Evolutionary conservation across 2,113 vertebrate species (phyloP).

Genomic region (Todiramphus chloris): DNA sequence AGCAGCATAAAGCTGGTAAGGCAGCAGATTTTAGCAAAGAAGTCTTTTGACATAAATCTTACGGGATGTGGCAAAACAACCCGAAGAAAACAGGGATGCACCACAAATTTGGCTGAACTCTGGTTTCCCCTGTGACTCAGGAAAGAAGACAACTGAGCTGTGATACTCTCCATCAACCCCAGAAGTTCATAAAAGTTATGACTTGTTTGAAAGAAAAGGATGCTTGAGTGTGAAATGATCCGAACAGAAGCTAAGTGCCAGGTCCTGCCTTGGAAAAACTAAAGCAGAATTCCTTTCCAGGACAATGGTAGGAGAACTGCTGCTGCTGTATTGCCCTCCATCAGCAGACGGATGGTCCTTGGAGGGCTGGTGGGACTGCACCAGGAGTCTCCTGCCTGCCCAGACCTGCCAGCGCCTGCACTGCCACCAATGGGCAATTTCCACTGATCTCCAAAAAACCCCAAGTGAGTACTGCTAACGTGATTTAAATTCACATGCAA

Average conservation of each 20-base stretch:
- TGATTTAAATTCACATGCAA: background rate
- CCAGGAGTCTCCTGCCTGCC: background rate
- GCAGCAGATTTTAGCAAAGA: background rate
- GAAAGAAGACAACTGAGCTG: background rate
- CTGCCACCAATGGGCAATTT: background rate
- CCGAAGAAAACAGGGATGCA: background rate
- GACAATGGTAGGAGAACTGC: background rate
- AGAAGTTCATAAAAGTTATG: background rate
- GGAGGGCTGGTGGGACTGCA: background rate
- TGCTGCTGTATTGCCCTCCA: fast-evolving
- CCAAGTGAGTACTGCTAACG: background rate
- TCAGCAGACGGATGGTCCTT: background rate
- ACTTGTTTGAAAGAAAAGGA: background rate
- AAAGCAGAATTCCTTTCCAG: background rate
- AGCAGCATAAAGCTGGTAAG: background rate
- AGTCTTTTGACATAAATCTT: background rate
- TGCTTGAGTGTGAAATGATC: background rate
- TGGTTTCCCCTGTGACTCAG: background rate
- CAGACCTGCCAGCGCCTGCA: background rate
- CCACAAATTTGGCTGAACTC: background rate
- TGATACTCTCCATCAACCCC: background rate
- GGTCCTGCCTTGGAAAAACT: background rate
- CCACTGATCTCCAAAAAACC: background rate
- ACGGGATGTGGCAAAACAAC: background rate
- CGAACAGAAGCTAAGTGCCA: background rate